Base-by-base conservation (phyloP, 2,888 invertebrate species). In the Galerucella nymphaeae region DNA sequence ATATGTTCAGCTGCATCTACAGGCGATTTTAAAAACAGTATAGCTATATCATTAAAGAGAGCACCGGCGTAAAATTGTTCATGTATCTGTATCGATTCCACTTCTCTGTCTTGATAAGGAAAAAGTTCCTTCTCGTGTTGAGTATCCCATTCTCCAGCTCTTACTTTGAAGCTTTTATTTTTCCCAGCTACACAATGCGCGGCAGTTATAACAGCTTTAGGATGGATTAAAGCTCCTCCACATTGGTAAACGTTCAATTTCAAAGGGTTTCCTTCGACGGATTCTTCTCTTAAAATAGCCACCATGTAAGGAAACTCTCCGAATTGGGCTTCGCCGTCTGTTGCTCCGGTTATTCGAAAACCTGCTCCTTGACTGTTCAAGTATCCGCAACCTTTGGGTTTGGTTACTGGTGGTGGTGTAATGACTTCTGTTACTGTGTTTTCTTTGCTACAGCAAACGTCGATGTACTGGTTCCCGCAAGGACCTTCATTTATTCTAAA, bases 221-320 rank as follows among this genome's bases (percentile, higher is more conserved):
- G 91, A 75, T 94, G 92, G 76, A 96, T 94, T 9, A 96, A 86
- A 0, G 95, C 91, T 0, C 94, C 96, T 0, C 96, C 96, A 57
- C 95, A 95, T 18, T 81, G 80, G 64, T 81, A 81, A 1, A 82
- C 77, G 74, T 80, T 80, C 18, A 81, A 67, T 41, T 76, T 78
- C 23, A 76, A 65, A 14, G 79, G 74, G 50, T 77, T 78, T 13
- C 81, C 81, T 90, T 87, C 79, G 89, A 90, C 55, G 89, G 83
- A 82, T 88, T 89, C 79, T 89, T 88, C 0, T 86, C 87, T 0
- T 72, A 93, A 85, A 42, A 94, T 87, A 0, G 94, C 94, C 0
- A 93, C 91, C 93, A 94, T 94, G 95, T 95, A 95, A 0, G 95
- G 94, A 84, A 94, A 95, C 85, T 95, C 95, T 0, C 91, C 95